A percentile compares a stretch with the other conserved stretches of the same genome.
Evolutionary conservation across 2,797 vertebrate species (phyloP).

Genomic region (Notolepis coatsorum): DNA sequence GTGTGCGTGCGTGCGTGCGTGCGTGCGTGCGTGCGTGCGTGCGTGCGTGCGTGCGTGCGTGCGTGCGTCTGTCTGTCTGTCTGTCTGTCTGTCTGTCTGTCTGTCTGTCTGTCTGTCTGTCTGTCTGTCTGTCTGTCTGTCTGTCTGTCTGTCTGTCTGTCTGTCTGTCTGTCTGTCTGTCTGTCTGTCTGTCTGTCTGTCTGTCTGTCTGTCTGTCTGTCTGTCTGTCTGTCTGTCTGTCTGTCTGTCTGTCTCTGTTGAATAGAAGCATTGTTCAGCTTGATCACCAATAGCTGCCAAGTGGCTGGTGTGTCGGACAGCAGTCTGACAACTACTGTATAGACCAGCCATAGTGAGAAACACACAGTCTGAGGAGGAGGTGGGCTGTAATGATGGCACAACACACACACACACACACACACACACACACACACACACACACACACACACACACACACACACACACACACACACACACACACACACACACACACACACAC

Average conservation of each 20-base stretch:
- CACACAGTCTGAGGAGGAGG: conserved; percentile 27
- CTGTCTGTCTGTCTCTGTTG: conserved; percentile 7
- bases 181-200: not conserved
- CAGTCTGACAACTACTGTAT: conserved; percentile 24
- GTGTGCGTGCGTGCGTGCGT: too few species aligned
- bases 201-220: not conserved
- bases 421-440: not conserved
- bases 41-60: too few species aligned
- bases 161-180: not conserved
- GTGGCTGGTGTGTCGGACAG: conserved; percentile 50
- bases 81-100: not conserved
- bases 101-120: not conserved
- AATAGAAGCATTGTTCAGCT: conserved; percentile 63
- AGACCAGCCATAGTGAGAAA: conserved; percentile 41
- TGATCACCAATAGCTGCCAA: conserved; percentile 31
- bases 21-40: too few species aligned
- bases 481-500: not conserved
- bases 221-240: not conserved
- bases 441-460: not conserved
- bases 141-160: not conserved
- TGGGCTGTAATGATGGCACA: conserved; percentile 27
- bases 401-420: not conserved
- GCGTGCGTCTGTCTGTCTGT: not conserved
- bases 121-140: not conserved
- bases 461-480: not conserved